Evolutionary conservation across 2,113 vertebrate species (phyloP).

Genomic region (Hippocampus mohnikei): DNA sequence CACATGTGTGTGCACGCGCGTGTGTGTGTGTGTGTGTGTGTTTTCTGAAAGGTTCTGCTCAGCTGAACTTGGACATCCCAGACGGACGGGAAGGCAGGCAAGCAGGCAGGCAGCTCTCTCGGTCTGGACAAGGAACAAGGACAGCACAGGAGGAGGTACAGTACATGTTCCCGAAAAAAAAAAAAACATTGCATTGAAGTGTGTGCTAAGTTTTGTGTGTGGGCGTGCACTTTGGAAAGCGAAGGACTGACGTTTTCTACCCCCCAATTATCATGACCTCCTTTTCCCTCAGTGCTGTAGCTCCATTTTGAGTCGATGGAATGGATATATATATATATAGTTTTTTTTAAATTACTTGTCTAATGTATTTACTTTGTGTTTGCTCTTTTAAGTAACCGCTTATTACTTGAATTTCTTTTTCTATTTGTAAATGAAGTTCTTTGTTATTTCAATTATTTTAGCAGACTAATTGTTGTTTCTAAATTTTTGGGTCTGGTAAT

Average conservation of each 20-base stretch:
- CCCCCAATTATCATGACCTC: neutral
- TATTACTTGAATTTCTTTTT: too few species aligned
- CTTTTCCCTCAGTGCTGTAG: neutral
- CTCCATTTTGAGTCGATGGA: neutral
- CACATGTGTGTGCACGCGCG: neutral
- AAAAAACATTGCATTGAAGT: neutral
- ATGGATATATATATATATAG: neutral
- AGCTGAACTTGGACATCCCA: conserved; percentile 89
- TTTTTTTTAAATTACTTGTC: too few species aligned
- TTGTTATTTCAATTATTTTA: too few species aligned
- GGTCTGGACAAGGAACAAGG: neutral
- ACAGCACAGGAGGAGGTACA: neutral
- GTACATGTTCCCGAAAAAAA: neutral
- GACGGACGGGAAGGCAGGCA: conserved; percentile 74
- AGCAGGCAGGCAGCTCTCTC: conserved; percentile 20
- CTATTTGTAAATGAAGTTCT: too few species aligned
- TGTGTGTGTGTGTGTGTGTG: neutral
- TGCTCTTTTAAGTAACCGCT: too few species aligned
- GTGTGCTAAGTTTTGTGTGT: neutral
- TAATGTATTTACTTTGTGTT: too few species aligned
- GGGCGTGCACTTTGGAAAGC: neutral
- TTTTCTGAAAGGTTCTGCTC: conserved; percentile 1
- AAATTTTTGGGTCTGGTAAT: too few species aligned
- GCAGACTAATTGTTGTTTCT: too few species aligned
- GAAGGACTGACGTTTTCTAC: neutral